Base-by-base conservation (phyloP, 2,888 invertebrate species). In the Liopterus haemorrhoidalis region DNA sequence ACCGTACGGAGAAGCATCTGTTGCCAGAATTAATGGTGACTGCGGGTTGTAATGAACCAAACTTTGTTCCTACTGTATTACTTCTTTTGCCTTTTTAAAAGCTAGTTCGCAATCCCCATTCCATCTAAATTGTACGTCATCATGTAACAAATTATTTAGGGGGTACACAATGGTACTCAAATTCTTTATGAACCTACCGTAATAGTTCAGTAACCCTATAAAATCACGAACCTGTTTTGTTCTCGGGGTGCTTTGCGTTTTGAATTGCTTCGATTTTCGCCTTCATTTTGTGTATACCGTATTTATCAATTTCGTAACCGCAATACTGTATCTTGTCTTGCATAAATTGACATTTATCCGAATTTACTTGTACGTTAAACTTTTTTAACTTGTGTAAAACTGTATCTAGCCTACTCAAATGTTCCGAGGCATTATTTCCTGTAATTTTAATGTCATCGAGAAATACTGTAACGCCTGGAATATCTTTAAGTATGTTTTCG, bases 171-270 rank as follows among this genome's bases (percentile, higher is more conserved):
- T 44, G 4, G 52, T 48, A 15, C 59, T 56, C 31, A 58, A 41
- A 39, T 62, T 56, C 51, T 55, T 43, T 2, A 64, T 46, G 43
- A 63, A 65, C 25, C 57, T 49, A 3, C 55, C 58, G 42, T 66
- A 63, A 50, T 62, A 65, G 49, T 59, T 58, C 9, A 57, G 50
- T 11, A 62, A 47, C 11, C 59, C 61, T 9, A 63, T 19, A 46
- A 62, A 59, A 5, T 58, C 44, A 8, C 57, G 41, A 4, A 61
- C 47, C 54, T 14, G 55, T 50, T 30, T 50, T 51, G 37, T 56
- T 58, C n/a, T 12, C 45, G 8, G 59, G 60, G 6, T 25, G 27
- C 41, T 44, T 49, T 19, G 54, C 47, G 1, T 60, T 49, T 9
- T 54, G 14, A 11, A 65, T 62, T 0, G 59, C 62, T 5, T 53